phyloP scores from a whole-genome alignment of 2,888 invertebrate genomes.

The Caenorhabditis sp. region DNA sequence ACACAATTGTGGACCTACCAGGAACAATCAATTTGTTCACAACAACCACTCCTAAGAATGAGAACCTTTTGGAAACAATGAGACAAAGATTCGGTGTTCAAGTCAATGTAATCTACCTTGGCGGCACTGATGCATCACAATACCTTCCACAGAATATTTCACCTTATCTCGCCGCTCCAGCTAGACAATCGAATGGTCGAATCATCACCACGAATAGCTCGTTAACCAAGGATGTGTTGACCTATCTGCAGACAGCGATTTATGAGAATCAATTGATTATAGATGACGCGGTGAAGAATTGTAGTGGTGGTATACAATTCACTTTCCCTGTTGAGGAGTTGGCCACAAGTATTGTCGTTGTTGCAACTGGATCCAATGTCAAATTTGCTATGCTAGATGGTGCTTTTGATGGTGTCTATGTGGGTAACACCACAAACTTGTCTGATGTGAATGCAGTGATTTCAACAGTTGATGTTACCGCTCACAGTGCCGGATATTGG shows the following conservation, averaged over 20 bases:
- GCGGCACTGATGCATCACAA: conserved; percentile 4
- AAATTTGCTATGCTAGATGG: conserved; percentile 20
- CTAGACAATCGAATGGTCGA: conserved; percentile 49
- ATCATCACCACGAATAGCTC: conserved; percentile 9
- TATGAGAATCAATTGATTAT: conserved; percentile 37
- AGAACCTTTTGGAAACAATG: not conserved
- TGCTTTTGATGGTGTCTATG: conserved; percentile 8
- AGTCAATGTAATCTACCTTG: conserved; percentile 26
- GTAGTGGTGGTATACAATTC: conserved; percentile 24
- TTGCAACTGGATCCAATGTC: conserved; percentile 26
- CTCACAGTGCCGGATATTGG: conserved; percentile 23
- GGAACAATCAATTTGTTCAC: conserved; percentile 46
- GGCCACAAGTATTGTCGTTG: conserved; percentile 25
- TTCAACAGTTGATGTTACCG: conserved; percentile 9
- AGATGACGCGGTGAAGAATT: conserved; percentile 38
- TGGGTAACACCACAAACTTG: conserved; percentile 12
- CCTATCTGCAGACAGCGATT: conserved; percentile 5
- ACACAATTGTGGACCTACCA: conserved; percentile 31
- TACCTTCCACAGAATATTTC: conserved; percentile 8
- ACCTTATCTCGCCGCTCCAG: conserved; percentile 17
- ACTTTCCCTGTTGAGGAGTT: conserved; percentile 35
- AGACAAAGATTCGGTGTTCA: conserved; percentile 27
- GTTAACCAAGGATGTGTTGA: not conserved
- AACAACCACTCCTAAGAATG: conserved; percentile 6
- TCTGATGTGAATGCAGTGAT: conserved; percentile 27